phyloP scores from a whole-genome alignment of 2,113 vertebrate genomes.

The Lepidiolamprologus cunningtoni region DNA sequence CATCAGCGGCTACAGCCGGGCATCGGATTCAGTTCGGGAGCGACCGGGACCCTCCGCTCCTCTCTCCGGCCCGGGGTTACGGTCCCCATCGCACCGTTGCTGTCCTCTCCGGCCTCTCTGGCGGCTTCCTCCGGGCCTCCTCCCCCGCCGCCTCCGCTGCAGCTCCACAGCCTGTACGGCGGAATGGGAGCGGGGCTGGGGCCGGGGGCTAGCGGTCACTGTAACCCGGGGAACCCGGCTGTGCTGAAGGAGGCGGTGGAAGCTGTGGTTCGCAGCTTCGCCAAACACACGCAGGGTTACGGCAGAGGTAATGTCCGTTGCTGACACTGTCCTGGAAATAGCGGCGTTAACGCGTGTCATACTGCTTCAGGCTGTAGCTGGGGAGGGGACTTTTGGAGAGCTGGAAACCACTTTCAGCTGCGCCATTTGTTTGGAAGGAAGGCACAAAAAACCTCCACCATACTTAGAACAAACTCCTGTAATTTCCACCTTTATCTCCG shows the following conservation, averaged over 20 bases:
- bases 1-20: slow-evolving; percentile 82
- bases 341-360: not conserved
- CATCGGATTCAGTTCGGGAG: slow-evolving; percentile 67
- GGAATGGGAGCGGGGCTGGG: slow-evolving; percentile 65
- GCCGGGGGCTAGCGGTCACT: slow-evolving; percentile 59
- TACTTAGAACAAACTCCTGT: not conserved
- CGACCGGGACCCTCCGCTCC: slow-evolving; percentile 69
- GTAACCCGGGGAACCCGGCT: slow-evolving; percentile 78
- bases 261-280: slow-evolving; percentile 93
- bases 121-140: slow-evolving; percentile 69
- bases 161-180: slow-evolving; percentile 74
- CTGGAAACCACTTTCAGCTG: slow-evolving; percentile 5
- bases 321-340: not conserved
- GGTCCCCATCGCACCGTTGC: slow-evolving; percentile 60
- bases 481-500: not conserved
- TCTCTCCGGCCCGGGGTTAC: slow-evolving; percentile 72
- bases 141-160: slow-evolving; percentile 74
- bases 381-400: not conserved
- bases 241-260: slow-evolving; percentile 92
- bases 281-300: slow-evolving; percentile 94
- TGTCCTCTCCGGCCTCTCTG: slow-evolving; percentile 57
- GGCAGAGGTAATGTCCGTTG: slow-evolving; percentile 79
- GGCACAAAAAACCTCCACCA: not conserved
- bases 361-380: not conserved
- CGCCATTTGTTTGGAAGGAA: slow-evolving; percentile 28